phyloP scores from a whole-genome alignment of 2,797 vertebrate species.

The Danio albolineatus region DNA sequence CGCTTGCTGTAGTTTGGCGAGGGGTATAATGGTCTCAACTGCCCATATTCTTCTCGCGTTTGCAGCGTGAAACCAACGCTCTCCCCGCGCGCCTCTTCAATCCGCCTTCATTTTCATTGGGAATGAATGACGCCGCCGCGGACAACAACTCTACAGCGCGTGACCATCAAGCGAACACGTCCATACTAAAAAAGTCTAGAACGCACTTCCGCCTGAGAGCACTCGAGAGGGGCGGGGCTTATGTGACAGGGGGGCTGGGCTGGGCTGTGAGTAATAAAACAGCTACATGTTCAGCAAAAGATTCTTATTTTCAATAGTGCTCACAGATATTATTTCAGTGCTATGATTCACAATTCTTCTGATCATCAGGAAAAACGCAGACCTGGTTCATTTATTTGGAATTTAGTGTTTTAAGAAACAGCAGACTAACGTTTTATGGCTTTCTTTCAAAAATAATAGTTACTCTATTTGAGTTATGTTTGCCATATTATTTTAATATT shows the following conservation, averaged over 20 bases:
- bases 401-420: neutral
- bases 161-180: constrained; percentile 72
- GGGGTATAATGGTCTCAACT: constrained; percentile 42
- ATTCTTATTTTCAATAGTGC: neutral
- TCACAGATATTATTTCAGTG: too few species aligned
- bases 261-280: constrained; percentile 30
- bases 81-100: constrained; percentile 14
- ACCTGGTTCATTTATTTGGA: neutral
- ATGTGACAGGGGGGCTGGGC: constrained; percentile 65
- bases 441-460: neutral
- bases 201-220: constrained; percentile 83
- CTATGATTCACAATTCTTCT: too few species aligned
- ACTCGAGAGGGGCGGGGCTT: constrained; percentile 69
- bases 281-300: neutral
- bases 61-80: constrained; percentile 20
- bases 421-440: neutral
- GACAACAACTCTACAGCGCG: constrained; percentile 69
- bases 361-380: neutral
- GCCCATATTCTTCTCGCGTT: constrained; percentile 37
- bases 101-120: constrained; percentile 17
- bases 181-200: constrained; percentile 79
- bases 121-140: constrained; percentile 48
- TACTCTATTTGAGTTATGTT: neutral
- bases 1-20: constrained; percentile 15
- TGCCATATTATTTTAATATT: neutral